phyloP scores from a whole-genome alignment of 2,797 vertebrate species.

The Lacerta bilineata region DNA sequence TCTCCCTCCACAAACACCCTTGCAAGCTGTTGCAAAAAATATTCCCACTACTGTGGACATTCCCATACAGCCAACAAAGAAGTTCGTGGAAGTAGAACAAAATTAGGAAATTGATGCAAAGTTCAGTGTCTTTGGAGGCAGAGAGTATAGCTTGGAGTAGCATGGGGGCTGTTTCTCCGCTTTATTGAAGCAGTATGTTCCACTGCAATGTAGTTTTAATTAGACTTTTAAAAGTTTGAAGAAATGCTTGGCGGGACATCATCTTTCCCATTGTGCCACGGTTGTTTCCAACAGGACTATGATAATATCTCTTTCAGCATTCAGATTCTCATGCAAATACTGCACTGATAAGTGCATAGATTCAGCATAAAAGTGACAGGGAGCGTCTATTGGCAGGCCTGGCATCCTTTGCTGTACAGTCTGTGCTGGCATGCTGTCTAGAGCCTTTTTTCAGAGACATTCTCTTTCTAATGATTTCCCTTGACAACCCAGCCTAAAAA shows the following conservation, averaged over 20 bases:
- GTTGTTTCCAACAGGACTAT: constrained; percentile 24
- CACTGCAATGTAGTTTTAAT: constrained; percentile 11
- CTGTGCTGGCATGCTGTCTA: constrained; percentile 69
- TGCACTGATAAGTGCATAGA: constrained; percentile 46
- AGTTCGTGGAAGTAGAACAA: background rate
- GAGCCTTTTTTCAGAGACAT: constrained; percentile 66
- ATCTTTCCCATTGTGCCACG: constrained; percentile 34
- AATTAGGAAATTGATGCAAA: background rate
- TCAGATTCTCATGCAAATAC: constrained; percentile 55
- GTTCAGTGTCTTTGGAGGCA: background rate
- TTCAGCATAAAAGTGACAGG: constrained; percentile 42
- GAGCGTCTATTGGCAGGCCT: constrained; percentile 55
- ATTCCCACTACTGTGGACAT: background rate
- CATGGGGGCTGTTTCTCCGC: background rate
- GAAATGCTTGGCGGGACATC: constrained; percentile 5
- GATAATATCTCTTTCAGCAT: constrained; percentile 46
- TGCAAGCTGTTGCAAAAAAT: background rate
- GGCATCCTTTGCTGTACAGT: constrained; percentile 65
- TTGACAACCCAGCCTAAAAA: constrained; percentile 58
- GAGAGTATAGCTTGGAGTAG: background rate
- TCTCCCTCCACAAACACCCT: background rate
- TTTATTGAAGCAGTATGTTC: background rate
- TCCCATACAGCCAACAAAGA: background rate
- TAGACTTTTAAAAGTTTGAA: constrained; percentile 24
- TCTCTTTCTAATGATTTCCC: constrained; percentile 62